Conservation (phyloP, 2,888 invertebrate species). For the Trimorus sp. region DNA sequence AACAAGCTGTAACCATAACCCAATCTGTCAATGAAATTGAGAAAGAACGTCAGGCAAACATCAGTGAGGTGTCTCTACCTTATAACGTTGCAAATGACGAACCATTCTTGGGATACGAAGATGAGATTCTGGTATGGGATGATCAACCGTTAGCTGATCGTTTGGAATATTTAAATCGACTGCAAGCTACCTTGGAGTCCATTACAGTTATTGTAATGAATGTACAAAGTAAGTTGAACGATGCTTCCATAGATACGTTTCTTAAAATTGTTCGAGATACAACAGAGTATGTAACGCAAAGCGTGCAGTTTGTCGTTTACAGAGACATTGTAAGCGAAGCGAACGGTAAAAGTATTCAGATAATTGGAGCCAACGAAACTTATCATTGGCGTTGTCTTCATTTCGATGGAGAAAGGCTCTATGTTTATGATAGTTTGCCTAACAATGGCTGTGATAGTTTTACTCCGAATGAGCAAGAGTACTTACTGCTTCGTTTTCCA, state of each 20-base stretch:
- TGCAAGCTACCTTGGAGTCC: neutral
- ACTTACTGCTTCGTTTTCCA: too few relatives aligned
- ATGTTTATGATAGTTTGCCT: too few relatives aligned
- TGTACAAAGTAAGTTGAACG: neutral
- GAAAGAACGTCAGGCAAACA: too few relatives aligned
- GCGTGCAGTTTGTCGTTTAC: constrained; percentile 3
- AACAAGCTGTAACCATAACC: too few relatives aligned
- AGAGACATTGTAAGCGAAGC: neutral
- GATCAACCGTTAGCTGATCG: too few relatives aligned
- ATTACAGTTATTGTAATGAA: neutral
- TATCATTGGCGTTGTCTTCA: constrained; percentile 12
- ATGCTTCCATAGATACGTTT: constrained; percentile 19
- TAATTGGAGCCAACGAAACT: too few relatives aligned
- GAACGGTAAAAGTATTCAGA: constrained; percentile 16
- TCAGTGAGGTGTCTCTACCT: neutral
- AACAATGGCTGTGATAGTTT: too few relatives aligned
- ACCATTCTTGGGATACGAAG: constrained; percentile 1
- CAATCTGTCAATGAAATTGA: too few relatives aligned
- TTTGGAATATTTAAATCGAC: neutral
- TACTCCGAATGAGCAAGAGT: too few relatives aligned
- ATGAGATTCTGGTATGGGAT: constrained; percentile 15
- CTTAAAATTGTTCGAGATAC: too few relatives aligned
- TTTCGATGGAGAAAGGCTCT: neutral
- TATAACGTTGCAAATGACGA: neutral
- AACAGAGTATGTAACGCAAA: neutral